Percentiles rank a stretch among this genome's conserved stretches.
These are phyloP conservation scores for Poicephalus gulielmi DNA, from an alignment of 2,113 vertebrate species.

Conservation along the genomic window DNA sequence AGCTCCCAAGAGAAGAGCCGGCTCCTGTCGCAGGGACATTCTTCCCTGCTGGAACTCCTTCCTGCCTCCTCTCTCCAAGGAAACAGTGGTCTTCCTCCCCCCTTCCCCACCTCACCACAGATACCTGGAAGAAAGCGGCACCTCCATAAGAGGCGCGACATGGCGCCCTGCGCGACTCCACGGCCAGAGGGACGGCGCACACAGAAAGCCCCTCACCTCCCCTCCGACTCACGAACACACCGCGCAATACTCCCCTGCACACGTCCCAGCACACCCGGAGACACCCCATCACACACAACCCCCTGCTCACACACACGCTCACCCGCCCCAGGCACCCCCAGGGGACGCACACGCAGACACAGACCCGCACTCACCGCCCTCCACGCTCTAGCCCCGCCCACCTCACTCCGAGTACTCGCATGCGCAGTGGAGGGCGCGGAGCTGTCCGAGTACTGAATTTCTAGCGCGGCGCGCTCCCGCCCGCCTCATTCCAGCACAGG, in stretches of 20 bases:
- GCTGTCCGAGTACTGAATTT: constrained; percentile 87
- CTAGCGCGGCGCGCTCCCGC: constrained; percentile 67
- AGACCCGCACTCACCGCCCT: not conserved
- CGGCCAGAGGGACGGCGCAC: not conserved
- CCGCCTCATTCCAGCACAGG: constrained; percentile 74
- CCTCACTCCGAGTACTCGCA: constrained; percentile 54
- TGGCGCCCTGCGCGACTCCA: not conserved
- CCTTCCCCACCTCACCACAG: not conserved
- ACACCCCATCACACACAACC: not conserved
- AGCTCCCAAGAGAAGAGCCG: not conserved
- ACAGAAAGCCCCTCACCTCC: not conserved
- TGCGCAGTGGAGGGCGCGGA: constrained; percentile 80
- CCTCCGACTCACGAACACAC: not conserved
- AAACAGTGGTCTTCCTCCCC: accelerated
- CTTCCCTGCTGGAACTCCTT: not conserved
- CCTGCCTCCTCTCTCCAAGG: too few species aligned
- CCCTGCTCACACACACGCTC: not conserved
- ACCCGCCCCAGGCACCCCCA: not conserved
- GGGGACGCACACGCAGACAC: not conserved
- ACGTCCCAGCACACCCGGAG: not conserved
- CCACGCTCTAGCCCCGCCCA: not conserved
- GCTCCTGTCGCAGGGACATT: accelerated
- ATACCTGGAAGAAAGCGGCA: too few species aligned
- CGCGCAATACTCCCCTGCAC: not conserved
- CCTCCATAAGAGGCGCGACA: not conserved